Percentiles rank a stretch among this genome's conserved stretches.
Conservation (phyloP, 30 jellyfish, hydroid and myxozoan species). For the Nemopilema nomurai region DNA sequence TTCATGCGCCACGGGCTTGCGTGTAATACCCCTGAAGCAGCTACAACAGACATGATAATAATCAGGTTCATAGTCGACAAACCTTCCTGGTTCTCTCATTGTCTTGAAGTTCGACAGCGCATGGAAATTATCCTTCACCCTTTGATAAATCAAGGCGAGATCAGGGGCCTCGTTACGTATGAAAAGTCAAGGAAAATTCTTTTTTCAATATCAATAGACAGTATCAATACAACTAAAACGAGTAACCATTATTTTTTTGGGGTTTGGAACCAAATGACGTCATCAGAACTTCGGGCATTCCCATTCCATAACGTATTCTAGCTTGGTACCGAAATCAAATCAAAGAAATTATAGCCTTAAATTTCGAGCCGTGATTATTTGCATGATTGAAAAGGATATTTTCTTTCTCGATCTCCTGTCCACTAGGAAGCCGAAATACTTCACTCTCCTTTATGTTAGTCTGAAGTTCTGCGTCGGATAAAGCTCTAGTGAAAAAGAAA, state of each 20-base stretch:
- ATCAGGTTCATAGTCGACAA: too few relatives aligned
- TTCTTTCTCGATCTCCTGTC: constrained; percentile 95
- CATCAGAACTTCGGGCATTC: too few relatives aligned
- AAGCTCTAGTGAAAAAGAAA: constrained; percentile 35
- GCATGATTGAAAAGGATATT: constrained; percentile 67
- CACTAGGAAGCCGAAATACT: constrained; percentile 80
- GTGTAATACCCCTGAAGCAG: not conserved
- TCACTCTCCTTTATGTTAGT: constrained; percentile 87
- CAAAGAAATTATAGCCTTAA: too few relatives aligned
- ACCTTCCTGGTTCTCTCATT: constrained; percentile 91
- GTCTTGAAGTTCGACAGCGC: constrained; percentile 81
- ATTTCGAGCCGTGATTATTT: too few relatives aligned
- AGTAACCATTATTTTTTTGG: too few relatives aligned
- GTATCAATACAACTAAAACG: too few relatives aligned
- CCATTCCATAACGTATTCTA: too few relatives aligned
- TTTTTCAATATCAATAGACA: too few relatives aligned
- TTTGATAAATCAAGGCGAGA: constrained; percentile 68
- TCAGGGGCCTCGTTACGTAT: constrained; percentile 83
- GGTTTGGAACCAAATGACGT: too few relatives aligned
- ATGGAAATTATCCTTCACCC: constrained; percentile 88
- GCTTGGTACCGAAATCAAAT: too few relatives aligned
- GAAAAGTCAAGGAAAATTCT: constrained; percentile 68
- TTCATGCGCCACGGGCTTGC: too few relatives aligned
- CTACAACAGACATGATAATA: not conserved
- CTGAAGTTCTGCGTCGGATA: constrained; percentile 86